Base-by-base conservation (phyloP, 2,888 invertebrate genomes). In the Lasioglossum morio region DNA sequence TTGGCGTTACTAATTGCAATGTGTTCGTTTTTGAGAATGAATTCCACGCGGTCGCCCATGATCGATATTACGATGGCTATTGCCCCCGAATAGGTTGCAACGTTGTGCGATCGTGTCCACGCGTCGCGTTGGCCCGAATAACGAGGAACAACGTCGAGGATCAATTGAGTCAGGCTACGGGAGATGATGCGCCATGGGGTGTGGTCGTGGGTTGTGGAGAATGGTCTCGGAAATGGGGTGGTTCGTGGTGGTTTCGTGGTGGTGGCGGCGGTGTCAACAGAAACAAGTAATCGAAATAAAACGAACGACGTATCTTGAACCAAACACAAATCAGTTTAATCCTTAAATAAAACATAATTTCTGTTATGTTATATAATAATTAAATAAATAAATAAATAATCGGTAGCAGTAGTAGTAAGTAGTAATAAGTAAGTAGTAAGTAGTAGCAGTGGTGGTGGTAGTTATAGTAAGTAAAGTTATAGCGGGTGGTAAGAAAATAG, bases 271-370 rank as follows among this genome's bases (percentile, higher is more conserved):
- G 86, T 88, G 85, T 81, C 86, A 94, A 94, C 93, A 93, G 90
- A 94, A 94, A 94, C 86, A 90, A 87, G 88, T 92, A 94, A 93
- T 93, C 88, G 92, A 94, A 93, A 93, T 94, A 92, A 94, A 94
- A 94, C 91, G 88, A 93, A 94, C 94, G 92, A 94, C 93, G 53
- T 86, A 89, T 92, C 37, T 94, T 91, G 94, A 95, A 95, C 94
- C 94, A 95, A 95, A 95, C 94, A 94, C 95, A 95, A 95, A 95
- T 94, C 94, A 95, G 95, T 95, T 95, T 95, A 95, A 95, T 95
- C 92, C 94, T 94, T 94, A 94, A 94, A 95, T 94, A 95, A 95
- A 95, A 95, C 94, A 95, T 95, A 95, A 95, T 94, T 94, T 91
- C 92, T 92, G 93, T 94, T 95, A 94, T 93, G 93, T 94, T 93